Evolutionary conservation across 2,113 vertebrate genomes (phyloP), one percentile per base, ranked within the genome.

Genomic region (Herpailurus yagouaroundi): DNA sequence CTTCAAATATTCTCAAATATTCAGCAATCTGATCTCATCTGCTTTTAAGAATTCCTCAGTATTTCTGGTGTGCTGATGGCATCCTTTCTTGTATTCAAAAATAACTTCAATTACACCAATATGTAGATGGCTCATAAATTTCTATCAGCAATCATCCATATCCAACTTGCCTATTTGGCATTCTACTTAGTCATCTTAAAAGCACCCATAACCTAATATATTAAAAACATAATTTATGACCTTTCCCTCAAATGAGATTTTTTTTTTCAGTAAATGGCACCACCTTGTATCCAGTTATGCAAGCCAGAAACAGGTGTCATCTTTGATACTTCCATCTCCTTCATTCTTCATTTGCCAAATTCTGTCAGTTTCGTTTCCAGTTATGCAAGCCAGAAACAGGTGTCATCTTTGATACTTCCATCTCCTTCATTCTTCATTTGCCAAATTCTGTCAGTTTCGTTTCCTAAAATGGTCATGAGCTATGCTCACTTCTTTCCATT

Each of bases 71-170:
- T 85, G 33, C 48, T 82, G 13, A 82, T 66, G 52, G 14, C 21
- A 77, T 82, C 45, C 73, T 93, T 95, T 82, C 50, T 93, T 94
- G 2, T 93, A 93, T 97, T 87, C 60, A 94, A 96, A 95, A 82
- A 48, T 81, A 95, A 94, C 55, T 91, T 89, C 31, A 55, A 92
- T 48, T 90, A 92, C 19, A 81, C 57, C 48, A 81, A 60, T 84
- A 85, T 76, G 29, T 38, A 71, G 6, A 63, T 33, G 50, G 68
- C 27, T 93, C n/a, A 93, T 50, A 93, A 71, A 94, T 86, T 94
- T 85, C 41, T 55, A 80, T 52, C 55, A 74, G 38, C 10, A 88
- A n/a, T 48, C 13, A 31, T 91, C n/a, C 19, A 74, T 73, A 82
- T 50, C 48, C 29, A 93, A 19, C 15, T 74, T 74, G 2, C 74